Base-by-base conservation (phyloP, 2,888 invertebrate species). In the Meteorus cinctellus region DNA sequence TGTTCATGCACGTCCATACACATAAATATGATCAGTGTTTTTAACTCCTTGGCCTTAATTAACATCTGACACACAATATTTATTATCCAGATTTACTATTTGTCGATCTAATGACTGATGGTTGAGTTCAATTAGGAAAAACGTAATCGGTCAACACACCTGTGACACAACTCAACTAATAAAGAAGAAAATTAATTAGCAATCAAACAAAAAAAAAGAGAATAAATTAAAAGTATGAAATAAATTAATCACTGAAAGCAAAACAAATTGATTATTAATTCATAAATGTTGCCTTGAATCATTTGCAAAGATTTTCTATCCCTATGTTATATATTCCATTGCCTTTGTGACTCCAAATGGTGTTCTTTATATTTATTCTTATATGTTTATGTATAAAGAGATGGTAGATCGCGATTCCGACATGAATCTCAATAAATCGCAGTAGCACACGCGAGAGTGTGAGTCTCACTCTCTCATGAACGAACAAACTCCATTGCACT, bases 31-130 rank as follows among this genome's bases (percentile, higher is more conserved):
- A 82, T 68, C 71, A 77, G 77, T 83, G 83, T 85, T 87, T 87
- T 85, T 84, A 84, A 83, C 82, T 86, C 87, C 87, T 88, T 88
- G 87, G 87, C 87, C 87, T 88, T 88, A 88, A 88, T 88, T 88
- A 87, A 85, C 87, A 85, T 87, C 87, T 87, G 85, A 86, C 87
- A 87, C 62, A 70, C 59, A 66, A 70, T 59, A 70, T 69, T 66
- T 41, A 71, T 60, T 65, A 71, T 48, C 66, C 34, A 51, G 31
- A 34, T 65, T 65, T 79, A 78, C 82, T 81, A 79, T 76, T 80
- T 78, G 81, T 79, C 82, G 81, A 82, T 84, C 81, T 76, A 75
- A 75, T 59, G 51, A 71, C 65, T 10, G 65, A 65, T 65, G 36
- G 19, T 34, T 36, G 12, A n/a, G 65, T 36, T 34, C 65, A 36